Percentiles rank a stretch among this genome's conserved stretches.
These are phyloP conservation scores for Meliscaeva auricollis DNA, from an alignment of 2,888 invertebrate species.

Conservation along the genomic window DNA sequence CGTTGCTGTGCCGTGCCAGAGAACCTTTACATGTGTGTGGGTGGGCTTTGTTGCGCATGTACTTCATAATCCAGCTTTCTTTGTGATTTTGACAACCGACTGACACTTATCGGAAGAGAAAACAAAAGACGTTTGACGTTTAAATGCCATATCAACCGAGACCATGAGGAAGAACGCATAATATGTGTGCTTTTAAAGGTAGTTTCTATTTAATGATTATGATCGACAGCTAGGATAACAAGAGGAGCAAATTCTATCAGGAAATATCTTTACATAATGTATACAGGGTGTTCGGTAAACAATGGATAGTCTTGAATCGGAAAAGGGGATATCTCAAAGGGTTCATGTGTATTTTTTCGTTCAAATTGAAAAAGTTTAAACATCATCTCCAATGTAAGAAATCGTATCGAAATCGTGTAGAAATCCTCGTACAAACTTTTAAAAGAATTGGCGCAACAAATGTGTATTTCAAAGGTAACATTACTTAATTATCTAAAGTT, in stretches of 20 bases:
- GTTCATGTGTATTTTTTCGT: too few relatives aligned
- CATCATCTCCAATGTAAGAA: too few relatives aligned
- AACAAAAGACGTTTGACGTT: conserved; percentile 59
- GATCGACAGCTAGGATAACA: conserved; percentile 53
- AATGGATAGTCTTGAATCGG: too few relatives aligned
- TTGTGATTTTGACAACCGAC: conserved; percentile 7
- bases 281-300: too few relatives aligned
- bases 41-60: conserved; percentile 60
- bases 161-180: background rate
- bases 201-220: conserved; percentile 55
- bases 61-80: conserved; percentile 55
- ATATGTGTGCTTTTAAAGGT: background rate
- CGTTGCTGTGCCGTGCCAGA: background rate
- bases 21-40: background rate
- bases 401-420: too few relatives aligned
- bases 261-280: conserved; percentile 26
- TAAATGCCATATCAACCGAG: conserved; percentile 40
- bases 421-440: too few relatives aligned
- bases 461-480: too few relatives aligned
- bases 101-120: conserved; percentile 48
- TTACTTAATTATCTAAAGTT: too few relatives aligned
- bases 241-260: conserved; percentile 46
- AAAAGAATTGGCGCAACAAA: too few relatives aligned
- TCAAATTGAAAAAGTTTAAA: too few relatives aligned
- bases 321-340: too few relatives aligned